Base-by-base conservation (phyloP, 1,140 invertebrate species). In the Mylabris phalerata region DNA sequence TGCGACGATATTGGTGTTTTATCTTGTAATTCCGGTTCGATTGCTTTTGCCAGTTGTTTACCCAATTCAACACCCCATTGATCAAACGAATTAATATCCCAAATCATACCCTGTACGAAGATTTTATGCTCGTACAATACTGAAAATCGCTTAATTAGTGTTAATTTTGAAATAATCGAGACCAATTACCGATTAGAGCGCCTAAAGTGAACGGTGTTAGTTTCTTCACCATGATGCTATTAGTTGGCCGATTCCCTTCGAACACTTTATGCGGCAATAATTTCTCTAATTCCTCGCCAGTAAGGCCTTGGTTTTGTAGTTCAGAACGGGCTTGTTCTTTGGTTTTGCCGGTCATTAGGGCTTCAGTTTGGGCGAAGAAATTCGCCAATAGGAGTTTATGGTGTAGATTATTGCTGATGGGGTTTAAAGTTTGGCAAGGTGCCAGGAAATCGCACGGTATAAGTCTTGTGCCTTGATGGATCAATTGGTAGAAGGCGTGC, bases 31-130 rank as follows among this genome's bases (percentile, higher is more conserved):
- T 99, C 96, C 0, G 92, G 91, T 73, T 97, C 93, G 61, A 99
- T 98, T 9, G 88, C 89, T 78, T 98, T 98, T 9, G 98, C 98
- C 64, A 99, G 78, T 72, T 98, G 93, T 77, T 99, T 99, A 24
- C 97, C 98, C 46, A 99, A 81, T 77, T 99, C 98, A 57, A 99
- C 97, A 46, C 97, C 98, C 95, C 96, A 99, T 75, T 99, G 98
- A 80, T 99, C 98, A 77, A 90, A 99, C 0, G 96, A 98, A 76
- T 99, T 99, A 68, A 99, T 98, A 74, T 98, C 91, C 98, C 98
- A 99, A 67, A 99, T 94, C 10, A 96, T 84, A 55, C 97, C 97
- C 78, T 99, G 97, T 2, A 89, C 86, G 79, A 99, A 99, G 66
- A 99, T 99, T 77, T 99, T 99, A 73, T 98, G 94, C 75, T 99